A percentile compares a stretch with the other conserved stretches of the same genome.
These are phyloP conservation scores for Hololepta plana DNA, from an alignment of 2,888 invertebrate genomes.

Conservation along the genomic window DNA sequence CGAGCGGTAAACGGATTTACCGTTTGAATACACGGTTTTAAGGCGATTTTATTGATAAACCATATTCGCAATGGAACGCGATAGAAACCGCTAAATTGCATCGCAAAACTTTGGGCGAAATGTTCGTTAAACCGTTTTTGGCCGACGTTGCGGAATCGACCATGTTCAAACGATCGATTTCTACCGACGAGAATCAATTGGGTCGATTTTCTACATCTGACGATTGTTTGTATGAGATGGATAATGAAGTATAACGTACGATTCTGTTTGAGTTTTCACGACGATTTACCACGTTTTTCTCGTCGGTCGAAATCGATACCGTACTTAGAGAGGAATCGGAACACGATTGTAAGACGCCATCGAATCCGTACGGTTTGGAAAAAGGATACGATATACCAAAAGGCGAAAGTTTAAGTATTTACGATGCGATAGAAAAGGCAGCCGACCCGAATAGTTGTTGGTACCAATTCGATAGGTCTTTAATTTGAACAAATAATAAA, in stretches of 20 bases:
- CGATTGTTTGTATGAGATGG: constrained; percentile 88
- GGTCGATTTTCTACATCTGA: constrained; percentile 95
- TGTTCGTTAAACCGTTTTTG: constrained; percentile 57
- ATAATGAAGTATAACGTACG: constrained; percentile 63
- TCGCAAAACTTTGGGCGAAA: constrained; percentile 40
- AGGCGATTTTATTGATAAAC: constrained; percentile 34
- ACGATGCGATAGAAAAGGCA: constrained; percentile 48
- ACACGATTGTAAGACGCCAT: constrained; percentile 77
- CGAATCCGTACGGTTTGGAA: constrained; percentile 78
- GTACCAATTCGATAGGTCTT: too few species aligned
- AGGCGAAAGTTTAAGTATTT: constrained; percentile 66
- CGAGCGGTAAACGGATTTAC: constrained; percentile 65
- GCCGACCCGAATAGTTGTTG: constrained; percentile 16
- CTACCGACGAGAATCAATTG: constrained; percentile 84
- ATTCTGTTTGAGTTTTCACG: constrained; percentile 93
- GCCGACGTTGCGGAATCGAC: constrained; percentile 85
- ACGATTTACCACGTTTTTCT: constrained; percentile 96
- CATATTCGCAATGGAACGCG: constrained; percentile 40
- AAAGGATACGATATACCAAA: constrained; percentile 64
- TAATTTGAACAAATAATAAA: too few species aligned
- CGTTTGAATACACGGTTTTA: too few species aligned
- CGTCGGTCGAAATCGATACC: constrained; percentile 86
- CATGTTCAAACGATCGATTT: constrained; percentile 93
- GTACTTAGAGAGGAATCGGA: constrained; percentile 83
- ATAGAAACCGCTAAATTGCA: too few species aligned